Conservation (phyloP, 2,113 vertebrate genomes). For the Callocephalon fimbriatum region DNA sequence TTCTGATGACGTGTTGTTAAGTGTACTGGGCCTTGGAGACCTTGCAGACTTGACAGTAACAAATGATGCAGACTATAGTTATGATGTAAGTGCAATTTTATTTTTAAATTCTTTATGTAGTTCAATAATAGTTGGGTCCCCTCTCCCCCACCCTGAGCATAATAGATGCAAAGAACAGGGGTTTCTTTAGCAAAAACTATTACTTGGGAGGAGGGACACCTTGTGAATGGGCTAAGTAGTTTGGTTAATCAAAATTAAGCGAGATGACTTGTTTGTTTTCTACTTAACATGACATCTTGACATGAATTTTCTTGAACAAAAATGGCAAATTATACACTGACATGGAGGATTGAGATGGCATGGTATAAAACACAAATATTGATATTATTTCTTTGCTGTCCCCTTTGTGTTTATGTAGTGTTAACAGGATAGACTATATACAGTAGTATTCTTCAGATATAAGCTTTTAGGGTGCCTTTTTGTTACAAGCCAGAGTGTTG, state of each 20-base stretch:
- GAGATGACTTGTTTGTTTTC: neutral
- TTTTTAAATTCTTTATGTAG: constrained; percentile 72
- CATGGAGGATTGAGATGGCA: neutral
- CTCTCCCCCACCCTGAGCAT: neutral
- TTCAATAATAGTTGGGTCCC: constrained; percentile 33
- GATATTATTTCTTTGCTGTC: neutral
- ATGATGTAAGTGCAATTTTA: constrained; percentile 91
- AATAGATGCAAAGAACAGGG: neutral
- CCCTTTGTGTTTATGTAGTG: neutral
- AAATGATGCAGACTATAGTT: constrained; percentile 98
- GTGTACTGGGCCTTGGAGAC: constrained; percentile 95
- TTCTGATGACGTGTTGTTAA: constrained; percentile 94
- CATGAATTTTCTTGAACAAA: neutral
- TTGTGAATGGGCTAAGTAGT: neutral
- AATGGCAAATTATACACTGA: neutral
- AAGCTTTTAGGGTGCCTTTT: neutral
- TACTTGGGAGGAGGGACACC: neutral
- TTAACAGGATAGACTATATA: neutral
- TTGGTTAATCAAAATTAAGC: neutral
- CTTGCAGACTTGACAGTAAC: constrained; percentile 98
- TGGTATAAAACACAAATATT: neutral
- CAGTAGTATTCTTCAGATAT: neutral
- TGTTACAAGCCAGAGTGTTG: neutral
- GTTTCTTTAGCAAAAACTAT: neutral
- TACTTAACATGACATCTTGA: neutral